Evolutionary conservation across 2,888 invertebrate genomes (phyloP), one percentile per base, ranked within the genome.

Genomic region (Lepetodrilus schrolli): DNA sequence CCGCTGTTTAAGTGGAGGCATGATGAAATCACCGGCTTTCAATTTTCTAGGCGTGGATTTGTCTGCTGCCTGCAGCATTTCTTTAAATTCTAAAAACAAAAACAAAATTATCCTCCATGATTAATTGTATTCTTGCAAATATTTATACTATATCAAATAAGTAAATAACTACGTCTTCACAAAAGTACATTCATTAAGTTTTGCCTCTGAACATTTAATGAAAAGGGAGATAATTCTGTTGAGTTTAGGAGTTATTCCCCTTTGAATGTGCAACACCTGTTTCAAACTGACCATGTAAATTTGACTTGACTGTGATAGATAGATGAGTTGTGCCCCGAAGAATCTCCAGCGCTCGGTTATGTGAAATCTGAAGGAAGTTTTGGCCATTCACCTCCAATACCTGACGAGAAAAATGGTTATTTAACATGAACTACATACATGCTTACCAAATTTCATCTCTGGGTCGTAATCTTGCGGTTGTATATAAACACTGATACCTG

Each of bases 341-440:
- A 78, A 98, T 94, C 91, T 99, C 98, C 91, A 98, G 93, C 8
- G 99, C 98, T 88, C 95, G 94, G 65, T 95, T 94, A 90, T 96
- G 95, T 84, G 95, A 95, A 66, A 99, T 96, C 91, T 96, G 96
- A 87, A 96, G 95, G 90, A 99, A 97, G 87, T 96, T 97, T 90
- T 98, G 96, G 34, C 98, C 97, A 91, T 99, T 99, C 0, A 99
- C 98, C 92, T 98, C 98, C 82, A 99, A 92, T 78, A 99, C 96
- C 92, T 92, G 83, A n/a, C n/a, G n/a, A n/a, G n/a, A n/a, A n/a
- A n/a, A n/a, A n/a, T n/a, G n/a, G n/a, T n/a, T n/a, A n/a, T n/a
- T n/a, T n/a, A n/a, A n/a, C n/a, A n/a, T n/a, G n/a, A n/a, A n/a
- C n/a, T n/a, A n/a, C n/a, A n/a, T n/a, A n/a, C n/a, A n/a, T n/a